Conservation (phyloP, 2,113 vertebrate species). For the Corynorhinus townsendii region DNA sequence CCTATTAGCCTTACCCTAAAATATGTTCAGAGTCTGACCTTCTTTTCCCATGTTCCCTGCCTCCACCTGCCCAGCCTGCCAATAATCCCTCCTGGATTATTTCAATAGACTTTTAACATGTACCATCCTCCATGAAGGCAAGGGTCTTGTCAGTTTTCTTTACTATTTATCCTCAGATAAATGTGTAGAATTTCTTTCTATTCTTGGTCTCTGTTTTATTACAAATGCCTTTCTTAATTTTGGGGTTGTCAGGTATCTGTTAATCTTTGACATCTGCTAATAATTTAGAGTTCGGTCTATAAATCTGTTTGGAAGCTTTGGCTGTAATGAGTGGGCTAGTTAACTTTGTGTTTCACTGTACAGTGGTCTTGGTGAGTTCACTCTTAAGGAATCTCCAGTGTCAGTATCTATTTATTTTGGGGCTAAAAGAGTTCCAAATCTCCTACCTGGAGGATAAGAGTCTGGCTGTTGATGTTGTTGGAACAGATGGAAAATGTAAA, state of each 20-base stretch:
- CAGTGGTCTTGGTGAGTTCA: neutral
- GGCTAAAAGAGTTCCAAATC: neutral
- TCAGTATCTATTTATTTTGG: neutral
- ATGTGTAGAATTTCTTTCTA: neutral
- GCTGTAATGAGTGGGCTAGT: neutral
- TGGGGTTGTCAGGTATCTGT: neutral
- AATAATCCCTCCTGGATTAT: neutral
- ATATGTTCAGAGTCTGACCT: neutral
- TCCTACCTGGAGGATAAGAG: neutral
- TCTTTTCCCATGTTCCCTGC: neutral
- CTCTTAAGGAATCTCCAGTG: neutral
- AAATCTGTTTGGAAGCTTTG: neutral
- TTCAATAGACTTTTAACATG: neutral
- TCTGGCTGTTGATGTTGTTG: neutral
- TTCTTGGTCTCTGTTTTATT: neutral
- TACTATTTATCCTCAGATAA: neutral
- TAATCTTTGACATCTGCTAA: neutral
- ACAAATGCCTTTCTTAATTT: neutral
- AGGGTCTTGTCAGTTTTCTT: neutral
- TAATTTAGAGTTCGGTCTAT: neutral
- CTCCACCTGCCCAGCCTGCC: neutral
- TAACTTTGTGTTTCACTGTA: neutral
- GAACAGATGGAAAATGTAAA: neutral
- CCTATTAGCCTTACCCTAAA: neutral
- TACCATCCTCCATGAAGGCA: neutral